These are phyloP conservation scores for Myotis vivesi DNA, from an alignment of 2,797 vertebrate species.

Conservation along the genomic window DNA sequence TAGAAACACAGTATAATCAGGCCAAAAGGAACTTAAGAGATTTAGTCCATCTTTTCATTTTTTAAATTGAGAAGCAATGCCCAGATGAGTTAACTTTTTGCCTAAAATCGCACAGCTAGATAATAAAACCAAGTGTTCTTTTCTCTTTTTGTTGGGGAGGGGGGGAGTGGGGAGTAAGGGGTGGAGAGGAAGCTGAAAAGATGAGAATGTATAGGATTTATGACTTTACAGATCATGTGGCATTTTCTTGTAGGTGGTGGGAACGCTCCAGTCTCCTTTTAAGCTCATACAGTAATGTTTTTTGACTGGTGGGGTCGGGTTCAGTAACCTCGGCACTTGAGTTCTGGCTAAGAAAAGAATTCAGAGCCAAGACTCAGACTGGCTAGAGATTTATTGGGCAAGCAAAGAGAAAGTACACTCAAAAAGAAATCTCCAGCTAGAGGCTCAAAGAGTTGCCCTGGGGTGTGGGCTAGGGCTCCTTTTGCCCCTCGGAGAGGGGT, in stretches of 20 bases:
- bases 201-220: neutral
- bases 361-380: too few relatives aligned
- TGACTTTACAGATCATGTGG: neutral
- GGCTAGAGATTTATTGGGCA: too few relatives aligned
- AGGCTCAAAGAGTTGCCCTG: too few relatives aligned
- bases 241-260: neutral
- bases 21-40: conserved; percentile 5
- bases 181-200: neutral
- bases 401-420: too few relatives aligned
- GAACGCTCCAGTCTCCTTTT: too few relatives aligned
- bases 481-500: too few relatives aligned
- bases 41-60: neutral
- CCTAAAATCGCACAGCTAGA: neutral
- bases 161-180: accelerated
- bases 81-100: conserved; percentile 6
- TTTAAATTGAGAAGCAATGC: neutral
- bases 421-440: too few relatives aligned
- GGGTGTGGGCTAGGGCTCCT: too few relatives aligned
- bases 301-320: too few relatives aligned
- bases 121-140: neutral
- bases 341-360: too few relatives aligned
- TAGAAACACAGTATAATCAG: neutral
- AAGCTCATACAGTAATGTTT: too few relatives aligned
- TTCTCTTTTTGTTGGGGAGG: neutral
- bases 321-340: too few relatives aligned